phyloP scores from a whole-genome alignment of 2,113 vertebrate species.

The Fukomys damarensis region DNA sequence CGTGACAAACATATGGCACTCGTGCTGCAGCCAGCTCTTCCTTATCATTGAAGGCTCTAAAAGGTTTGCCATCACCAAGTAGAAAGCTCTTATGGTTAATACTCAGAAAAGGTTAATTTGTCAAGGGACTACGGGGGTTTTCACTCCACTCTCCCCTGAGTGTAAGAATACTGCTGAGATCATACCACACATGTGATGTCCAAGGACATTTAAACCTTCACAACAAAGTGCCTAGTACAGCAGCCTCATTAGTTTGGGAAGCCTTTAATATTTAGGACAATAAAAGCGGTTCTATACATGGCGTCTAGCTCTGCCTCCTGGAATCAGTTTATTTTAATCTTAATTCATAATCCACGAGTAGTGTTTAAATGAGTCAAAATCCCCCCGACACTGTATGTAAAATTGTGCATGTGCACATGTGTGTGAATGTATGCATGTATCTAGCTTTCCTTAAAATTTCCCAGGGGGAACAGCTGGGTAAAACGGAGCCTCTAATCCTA shows the following conservation, averaged over 20 bases:
- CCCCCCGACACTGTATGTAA: background rate
- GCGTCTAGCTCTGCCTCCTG: background rate
- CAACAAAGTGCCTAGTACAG: background rate
- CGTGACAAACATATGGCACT: background rate
- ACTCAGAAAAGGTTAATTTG: background rate
- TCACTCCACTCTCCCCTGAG: background rate
- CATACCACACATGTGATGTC: background rate
- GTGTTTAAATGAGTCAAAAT: background rate
- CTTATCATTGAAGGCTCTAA: background rate
- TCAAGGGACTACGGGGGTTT: background rate
- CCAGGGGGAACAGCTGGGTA: background rate
- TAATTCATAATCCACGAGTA: constrained; percentile 3
- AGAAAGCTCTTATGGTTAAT: background rate
- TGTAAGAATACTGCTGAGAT: background rate
- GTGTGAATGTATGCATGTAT: background rate
- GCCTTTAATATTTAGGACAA: constrained; percentile 28
- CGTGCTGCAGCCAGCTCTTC: background rate
- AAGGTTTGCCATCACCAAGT: background rate
- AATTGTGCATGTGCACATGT: background rate
- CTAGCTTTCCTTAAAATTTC: constrained; percentile 32
- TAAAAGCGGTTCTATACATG: background rate
- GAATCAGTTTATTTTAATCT: constrained; percentile 21
- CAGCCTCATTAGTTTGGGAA: constrained; percentile 33
- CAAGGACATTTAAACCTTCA: background rate
- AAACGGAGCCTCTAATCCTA: too few species aligned